These are phyloP conservation scores for Drosophila glabriapex DNA, from an alignment of 2,888 invertebrate genomes.

Conservation along the genomic window DNA sequence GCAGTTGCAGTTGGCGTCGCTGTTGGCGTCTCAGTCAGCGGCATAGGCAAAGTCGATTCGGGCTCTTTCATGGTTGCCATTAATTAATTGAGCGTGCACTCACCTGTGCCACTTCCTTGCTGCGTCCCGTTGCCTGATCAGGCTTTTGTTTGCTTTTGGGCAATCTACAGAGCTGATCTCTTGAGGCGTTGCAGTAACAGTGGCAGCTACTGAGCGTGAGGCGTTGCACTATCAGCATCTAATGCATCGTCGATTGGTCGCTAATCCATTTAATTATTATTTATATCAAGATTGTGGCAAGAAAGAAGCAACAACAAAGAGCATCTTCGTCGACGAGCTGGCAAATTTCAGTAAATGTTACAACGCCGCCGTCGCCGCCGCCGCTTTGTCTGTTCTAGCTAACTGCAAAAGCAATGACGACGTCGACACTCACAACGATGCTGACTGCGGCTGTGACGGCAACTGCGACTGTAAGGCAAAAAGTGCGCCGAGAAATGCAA, in stretches of 20 bases:
- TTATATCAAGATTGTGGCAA: constrained; percentile 72
- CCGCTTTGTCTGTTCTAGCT: constrained; percentile 72
- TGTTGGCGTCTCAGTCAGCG: constrained; percentile 38
- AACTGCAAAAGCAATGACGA: constrained; percentile 16
- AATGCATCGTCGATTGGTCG: constrained; percentile 67
- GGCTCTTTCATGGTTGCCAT: constrained; percentile 77
- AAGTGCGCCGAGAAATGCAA: constrained; percentile 82
- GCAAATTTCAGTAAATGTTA: constrained; percentile 59
- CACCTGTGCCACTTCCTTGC: constrained; percentile 40
- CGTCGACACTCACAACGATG: constrained; percentile 11
- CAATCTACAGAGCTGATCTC: constrained; percentile 57
- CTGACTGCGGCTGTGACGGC: constrained; percentile 13
- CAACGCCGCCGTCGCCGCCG: constrained; percentile 44
- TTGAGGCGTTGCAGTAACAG: constrained; percentile 57
- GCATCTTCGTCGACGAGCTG: constrained; percentile 25
- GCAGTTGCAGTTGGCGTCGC: constrained; percentile 14
- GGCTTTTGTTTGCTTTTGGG: constrained; percentile 70
- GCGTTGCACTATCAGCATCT: constrained; percentile 62
- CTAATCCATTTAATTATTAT: constrained; percentile 81
- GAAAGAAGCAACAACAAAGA: constrained; percentile 43
- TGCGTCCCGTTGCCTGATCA: constrained; percentile 28
- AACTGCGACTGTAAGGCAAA: constrained; percentile 48
- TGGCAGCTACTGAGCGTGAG: constrained; percentile 52
- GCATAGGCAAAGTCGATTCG: constrained; percentile 62
- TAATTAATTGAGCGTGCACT: constrained; percentile 79